phyloP scores from a whole-genome alignment of 2,888 invertebrate genomes.

The Metalampra italica region DNA sequence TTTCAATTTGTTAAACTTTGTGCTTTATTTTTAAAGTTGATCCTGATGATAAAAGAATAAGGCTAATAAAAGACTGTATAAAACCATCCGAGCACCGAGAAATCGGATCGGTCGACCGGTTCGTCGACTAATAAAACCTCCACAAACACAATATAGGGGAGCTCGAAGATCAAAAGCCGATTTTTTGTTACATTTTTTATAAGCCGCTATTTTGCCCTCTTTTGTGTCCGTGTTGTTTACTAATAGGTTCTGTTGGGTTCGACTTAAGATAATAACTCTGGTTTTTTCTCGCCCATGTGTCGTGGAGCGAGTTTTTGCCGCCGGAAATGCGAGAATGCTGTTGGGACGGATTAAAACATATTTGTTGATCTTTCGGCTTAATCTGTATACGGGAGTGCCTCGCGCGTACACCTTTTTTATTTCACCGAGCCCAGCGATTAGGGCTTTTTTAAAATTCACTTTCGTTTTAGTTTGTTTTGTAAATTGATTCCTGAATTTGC shows the following conservation, averaged over 20 bases:
- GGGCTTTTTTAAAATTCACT: conserved; percentile 42
- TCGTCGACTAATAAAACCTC: conserved; percentile 69
- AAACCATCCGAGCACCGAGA: conserved; percentile 20
- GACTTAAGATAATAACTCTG: conserved; percentile 77
- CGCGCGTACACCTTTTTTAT: conserved; percentile 44
- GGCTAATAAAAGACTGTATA: conserved; percentile 20
- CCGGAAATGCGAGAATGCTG: conserved; percentile 72
- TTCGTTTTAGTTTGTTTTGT: conserved; percentile 44
- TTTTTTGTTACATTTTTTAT: conserved; percentile 73
- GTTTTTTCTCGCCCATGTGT: conserved; percentile 74
- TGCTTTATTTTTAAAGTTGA: neutral
- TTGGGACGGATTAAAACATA: conserved; percentile 70
- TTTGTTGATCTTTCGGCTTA: conserved; percentile 72
- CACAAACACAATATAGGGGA: conserved; percentile 67
- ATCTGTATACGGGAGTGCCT: conserved; percentile 53
- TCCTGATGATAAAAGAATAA: neutral
- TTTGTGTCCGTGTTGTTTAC: conserved; percentile 77
- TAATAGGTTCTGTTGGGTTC: conserved; percentile 78
- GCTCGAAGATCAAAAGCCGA: conserved; percentile 68
- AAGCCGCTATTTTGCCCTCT: conserved; percentile 73
- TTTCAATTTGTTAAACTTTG: neutral
- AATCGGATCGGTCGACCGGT: conserved; percentile 56
- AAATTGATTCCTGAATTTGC: conserved; percentile 28
- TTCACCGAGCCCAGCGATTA: conserved; percentile 34
- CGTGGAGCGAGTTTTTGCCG: conserved; percentile 62